These are phyloP conservation scores for Eilema depressum DNA, from an alignment of 2,888 invertebrate species.

Conservation along the genomic window DNA sequence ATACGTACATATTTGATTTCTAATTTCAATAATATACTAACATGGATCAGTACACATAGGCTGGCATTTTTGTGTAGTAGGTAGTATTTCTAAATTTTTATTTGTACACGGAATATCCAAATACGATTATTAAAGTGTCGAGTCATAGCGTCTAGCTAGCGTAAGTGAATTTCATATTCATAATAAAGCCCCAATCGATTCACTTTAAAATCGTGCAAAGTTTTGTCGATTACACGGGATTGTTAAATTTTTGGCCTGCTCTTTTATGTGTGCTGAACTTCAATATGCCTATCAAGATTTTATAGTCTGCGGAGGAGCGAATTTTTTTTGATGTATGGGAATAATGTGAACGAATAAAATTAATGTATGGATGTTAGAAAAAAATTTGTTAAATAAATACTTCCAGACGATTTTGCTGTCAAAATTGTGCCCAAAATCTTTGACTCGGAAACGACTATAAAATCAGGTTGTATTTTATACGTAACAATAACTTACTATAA, in stretches of 20 bases:
- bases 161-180: not conserved
- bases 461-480: too few relatives aligned
- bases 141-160: not conserved
- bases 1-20: not conserved
- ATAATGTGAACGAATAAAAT: too few relatives aligned
- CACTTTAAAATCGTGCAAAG: not conserved
- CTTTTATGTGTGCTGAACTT: not conserved
- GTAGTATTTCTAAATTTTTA: not conserved
- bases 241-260: not conserved
- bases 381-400: too few relatives aligned
- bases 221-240: not conserved
- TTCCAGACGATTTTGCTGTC: too few relatives aligned
- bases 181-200: constrained; percentile 1
- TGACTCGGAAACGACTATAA: too few relatives aligned
- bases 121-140: not conserved
- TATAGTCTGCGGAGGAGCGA: too few relatives aligned
- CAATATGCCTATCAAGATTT: too few relatives aligned
- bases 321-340: too few relatives aligned
- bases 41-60: not conserved
- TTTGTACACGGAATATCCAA: not conserved
- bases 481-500: too few relatives aligned
- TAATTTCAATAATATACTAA: not conserved
- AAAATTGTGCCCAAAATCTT: too few relatives aligned
- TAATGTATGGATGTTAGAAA: too few relatives aligned
- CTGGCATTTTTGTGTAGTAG: not conserved